Conservation (phyloP, 2,888 invertebrate species). For the Mantis religiosa region DNA sequence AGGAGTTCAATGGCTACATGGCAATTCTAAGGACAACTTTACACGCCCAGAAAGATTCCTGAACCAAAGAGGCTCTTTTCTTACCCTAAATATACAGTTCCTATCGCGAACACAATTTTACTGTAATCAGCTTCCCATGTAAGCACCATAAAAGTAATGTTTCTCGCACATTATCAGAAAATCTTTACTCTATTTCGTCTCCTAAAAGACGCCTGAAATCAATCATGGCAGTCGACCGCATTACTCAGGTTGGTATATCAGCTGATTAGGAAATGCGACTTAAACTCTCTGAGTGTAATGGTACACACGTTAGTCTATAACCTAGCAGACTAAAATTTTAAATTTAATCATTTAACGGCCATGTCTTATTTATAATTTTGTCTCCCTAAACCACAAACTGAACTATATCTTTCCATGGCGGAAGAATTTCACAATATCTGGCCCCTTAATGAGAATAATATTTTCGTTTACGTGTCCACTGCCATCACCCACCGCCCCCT, state of each 20-base stretch:
- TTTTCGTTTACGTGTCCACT: constrained; percentile 25
- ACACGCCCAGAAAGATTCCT: not conserved
- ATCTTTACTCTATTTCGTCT: constrained; percentile 21
- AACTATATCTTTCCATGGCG: constrained; percentile 18
- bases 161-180: constrained; percentile 23
- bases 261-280: constrained; percentile 23
- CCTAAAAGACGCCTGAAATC: constrained; percentile 42
- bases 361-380: not conserved
- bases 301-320: not conserved
- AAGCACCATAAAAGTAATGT: constrained; percentile 1
- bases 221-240: constrained; percentile 34
- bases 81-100: constrained; percentile 19
- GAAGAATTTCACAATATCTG: constrained; percentile 21
- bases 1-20: constrained; percentile 29
- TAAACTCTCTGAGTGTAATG: not conserved
- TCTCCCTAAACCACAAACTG: not conserved
- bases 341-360: not conserved
- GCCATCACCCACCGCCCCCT: constrained; percentile 1
- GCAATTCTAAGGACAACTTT: not conserved
- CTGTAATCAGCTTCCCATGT: constrained; percentile 20
- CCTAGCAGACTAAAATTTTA: not conserved
- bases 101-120: not conserved
- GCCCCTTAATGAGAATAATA: constrained; percentile 13
- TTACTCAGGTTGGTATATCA: constrained; percentile 30
- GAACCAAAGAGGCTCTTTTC: not conserved